Conservation (phyloP, 2,888 invertebrate species). For the Tortricodes alternella region DNA sequence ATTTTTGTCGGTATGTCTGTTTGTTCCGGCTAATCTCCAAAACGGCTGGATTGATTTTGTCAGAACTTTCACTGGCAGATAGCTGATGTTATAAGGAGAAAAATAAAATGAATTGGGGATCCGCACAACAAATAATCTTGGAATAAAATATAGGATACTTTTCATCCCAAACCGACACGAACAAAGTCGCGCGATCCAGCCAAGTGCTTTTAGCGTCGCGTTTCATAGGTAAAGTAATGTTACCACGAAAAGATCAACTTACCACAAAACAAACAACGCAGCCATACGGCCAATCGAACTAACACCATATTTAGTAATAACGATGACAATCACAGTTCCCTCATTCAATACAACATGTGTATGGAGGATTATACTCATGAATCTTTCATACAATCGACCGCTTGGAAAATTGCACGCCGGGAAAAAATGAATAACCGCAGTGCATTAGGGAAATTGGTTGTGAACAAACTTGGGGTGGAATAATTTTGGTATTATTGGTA, state of each 20-base stretch:
- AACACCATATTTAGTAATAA: constrained; percentile 7
- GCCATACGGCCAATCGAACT: constrained; percentile 1
- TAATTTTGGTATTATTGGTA: constrained; percentile 20
- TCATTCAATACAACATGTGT: constrained; percentile 18
- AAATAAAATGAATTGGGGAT: too few relatives aligned
- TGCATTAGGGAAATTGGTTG: constrained; percentile 54
- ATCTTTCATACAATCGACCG: constrained; percentile 43
- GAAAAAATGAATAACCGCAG: constrained; percentile 30
- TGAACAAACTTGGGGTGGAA: constrained; percentile 32
- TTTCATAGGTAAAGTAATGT: too few relatives aligned
- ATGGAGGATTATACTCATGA: constrained; percentile 38
- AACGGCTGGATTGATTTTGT: too few relatives aligned
- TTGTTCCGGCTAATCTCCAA: too few relatives aligned
- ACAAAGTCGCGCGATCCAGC: too few relatives aligned
- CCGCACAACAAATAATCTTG: too few relatives aligned
- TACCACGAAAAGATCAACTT: background rate
- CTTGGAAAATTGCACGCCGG: constrained; percentile 41
- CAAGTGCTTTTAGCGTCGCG: too few relatives aligned
- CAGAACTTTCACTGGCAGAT: too few relatives aligned
- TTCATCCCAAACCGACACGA: too few relatives aligned
- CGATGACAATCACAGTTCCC: constrained; percentile 15
- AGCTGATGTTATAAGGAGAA: too few relatives aligned
- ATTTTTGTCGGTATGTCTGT: too few relatives aligned
- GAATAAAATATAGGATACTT: too few relatives aligned
- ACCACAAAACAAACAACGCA: background rate